Evolutionary conservation across 2,113 vertebrate genomes (phyloP), one percentile per base, ranked within the genome.

Genomic region (Pipra filicauda): DNA sequence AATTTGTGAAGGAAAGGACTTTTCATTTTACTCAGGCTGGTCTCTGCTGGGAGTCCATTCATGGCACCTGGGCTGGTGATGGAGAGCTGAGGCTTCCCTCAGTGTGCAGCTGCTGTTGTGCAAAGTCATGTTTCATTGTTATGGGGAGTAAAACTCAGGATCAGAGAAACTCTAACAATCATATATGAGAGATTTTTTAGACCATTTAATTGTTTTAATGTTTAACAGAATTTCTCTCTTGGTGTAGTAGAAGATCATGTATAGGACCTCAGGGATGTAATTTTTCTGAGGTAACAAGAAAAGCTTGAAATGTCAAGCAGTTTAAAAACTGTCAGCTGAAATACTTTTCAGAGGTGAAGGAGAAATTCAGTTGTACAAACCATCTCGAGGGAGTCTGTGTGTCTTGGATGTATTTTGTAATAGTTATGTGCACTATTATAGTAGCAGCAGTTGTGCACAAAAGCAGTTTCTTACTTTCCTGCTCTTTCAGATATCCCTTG

Each of bases 371-470:
- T 61, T 62, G 31, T 31, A 77, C 64, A 89, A 89, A 24, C 49
- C 14, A 22, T 57, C 30, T 86, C 12, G 5, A 23, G 12, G 28
- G 49, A 84, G 17, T 43, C 35, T 79, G 1, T 72, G 28, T 49
- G 30, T 64, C 37, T 93, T 86, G 31, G 39, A 55, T 59, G 12
- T 35, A 17, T 27, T 73, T 85, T 89, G 19, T 75, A 71, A 23
- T 43, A 66, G 15, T 71, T 84, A 23, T 0, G 0, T 7, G 33
- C 23, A 64, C 27, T 17, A 20, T 64, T 55, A 14, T 0, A 64
- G 9, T 37, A 43, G 48, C 33, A 86, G 20, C 26, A 74, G 65
- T 58, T 79, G 44, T 58, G 28, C 43, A 55, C 16, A 59, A 35
- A 74, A 74, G n/a, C 35, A 35, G 11, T 66, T 91, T 28, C 51